These are phyloP conservation scores for Lacanobia wlatinum DNA, from an alignment of 2,888 invertebrate species.

Conservation along the genomic window DNA sequence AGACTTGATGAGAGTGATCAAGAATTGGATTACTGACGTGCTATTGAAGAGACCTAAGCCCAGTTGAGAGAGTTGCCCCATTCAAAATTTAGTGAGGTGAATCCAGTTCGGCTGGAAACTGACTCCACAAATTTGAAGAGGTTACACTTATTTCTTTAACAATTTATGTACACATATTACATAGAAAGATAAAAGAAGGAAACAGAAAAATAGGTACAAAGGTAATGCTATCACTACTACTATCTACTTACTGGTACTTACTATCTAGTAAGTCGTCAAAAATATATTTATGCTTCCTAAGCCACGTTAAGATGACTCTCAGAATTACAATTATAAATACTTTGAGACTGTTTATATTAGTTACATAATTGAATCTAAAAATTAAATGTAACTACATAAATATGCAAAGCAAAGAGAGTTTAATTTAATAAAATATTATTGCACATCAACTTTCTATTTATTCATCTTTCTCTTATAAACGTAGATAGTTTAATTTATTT, in stretches of 20 bases:
- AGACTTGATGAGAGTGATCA: not conserved
- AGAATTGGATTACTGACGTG: not conserved
- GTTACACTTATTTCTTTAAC: too few species aligned
- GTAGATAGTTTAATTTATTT: not conserved
- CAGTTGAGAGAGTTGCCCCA: not conserved
- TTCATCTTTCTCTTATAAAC: not conserved
- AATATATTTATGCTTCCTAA: too few species aligned
- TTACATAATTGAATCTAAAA: conserved; percentile 1
- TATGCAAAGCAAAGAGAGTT: conserved; percentile 7
- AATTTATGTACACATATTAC: too few species aligned
- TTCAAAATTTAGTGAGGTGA: not conserved
- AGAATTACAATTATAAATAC: not conserved
- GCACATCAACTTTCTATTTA: conserved; percentile 26
- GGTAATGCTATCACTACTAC: too few species aligned
- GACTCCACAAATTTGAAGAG: not conserved
- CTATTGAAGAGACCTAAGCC: not conserved
- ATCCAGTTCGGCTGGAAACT: not conserved
- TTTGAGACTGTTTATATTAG: not conserved
- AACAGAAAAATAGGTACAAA: too few species aligned
- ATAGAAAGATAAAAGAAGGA: too few species aligned
- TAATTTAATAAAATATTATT: conserved; percentile 18
- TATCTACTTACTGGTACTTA: too few species aligned
- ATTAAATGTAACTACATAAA: not conserved
- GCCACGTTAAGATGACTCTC: not conserved
- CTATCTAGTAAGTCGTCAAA: not conserved